Conservation (phyloP, 2,113 vertebrate genomes). For the Accipiter virgatus region DNA sequence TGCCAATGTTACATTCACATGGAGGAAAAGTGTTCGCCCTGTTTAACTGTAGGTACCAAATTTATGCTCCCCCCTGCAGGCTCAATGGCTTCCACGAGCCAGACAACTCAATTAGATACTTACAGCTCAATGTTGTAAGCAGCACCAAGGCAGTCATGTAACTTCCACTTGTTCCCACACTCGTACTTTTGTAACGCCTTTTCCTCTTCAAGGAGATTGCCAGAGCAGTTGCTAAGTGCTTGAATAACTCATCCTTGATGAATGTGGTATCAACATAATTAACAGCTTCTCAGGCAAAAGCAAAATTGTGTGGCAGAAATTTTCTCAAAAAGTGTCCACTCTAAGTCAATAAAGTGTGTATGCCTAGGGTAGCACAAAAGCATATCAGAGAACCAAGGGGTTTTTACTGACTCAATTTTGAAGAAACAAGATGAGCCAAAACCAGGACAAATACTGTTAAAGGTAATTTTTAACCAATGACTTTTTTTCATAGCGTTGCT, state of each 20-base stretch:
- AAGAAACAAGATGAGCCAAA: not conserved
- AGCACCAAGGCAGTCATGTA: not conserved
- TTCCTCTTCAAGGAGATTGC: not conserved
- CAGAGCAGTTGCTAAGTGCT: not conserved
- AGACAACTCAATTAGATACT: not conserved
- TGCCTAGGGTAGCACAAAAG: not conserved
- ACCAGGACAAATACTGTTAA: not conserved
- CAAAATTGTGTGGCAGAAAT: not conserved
- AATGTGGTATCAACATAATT: not conserved
- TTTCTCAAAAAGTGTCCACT: not conserved
- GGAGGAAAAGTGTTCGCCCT: not conserved
- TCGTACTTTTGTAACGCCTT: not conserved
- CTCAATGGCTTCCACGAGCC: not conserved
- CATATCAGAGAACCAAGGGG: not conserved
- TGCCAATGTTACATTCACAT: not conserved
- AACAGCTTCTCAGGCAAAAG: not conserved
- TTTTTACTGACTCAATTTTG: not conserved
- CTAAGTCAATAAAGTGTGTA: not conserved
- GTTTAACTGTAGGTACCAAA: not conserved
- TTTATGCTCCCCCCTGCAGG: not conserved
- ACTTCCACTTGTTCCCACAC: not conserved
- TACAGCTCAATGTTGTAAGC: not conserved
- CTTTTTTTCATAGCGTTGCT: not conserved
- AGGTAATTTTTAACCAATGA: not conserved
- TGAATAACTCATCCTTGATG: not conserved